Percentiles rank a stretch among this genome's conserved stretches.
Evolutionary conservation across 92 coral and sea anemone genomes (phyloP).

Genomic region (Parazoanthus darwini): DNA sequence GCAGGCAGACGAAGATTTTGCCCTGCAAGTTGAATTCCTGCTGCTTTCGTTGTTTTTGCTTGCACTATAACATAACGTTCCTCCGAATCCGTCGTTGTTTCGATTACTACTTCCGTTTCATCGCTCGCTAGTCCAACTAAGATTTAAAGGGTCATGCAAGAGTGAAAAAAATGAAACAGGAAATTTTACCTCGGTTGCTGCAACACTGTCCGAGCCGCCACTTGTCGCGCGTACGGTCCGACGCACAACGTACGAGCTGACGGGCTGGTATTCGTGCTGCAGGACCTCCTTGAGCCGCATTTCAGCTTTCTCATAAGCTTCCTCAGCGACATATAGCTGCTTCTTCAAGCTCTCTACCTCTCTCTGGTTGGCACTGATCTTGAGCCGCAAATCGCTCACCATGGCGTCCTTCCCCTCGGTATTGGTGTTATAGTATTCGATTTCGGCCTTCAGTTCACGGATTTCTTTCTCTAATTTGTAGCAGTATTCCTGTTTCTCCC

Average conservation of each 20-base stretch:
- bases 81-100: no score
- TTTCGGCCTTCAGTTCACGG: conserved; percentile 56
- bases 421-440: conserved; percentile 51
- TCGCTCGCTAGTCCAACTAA: no score
- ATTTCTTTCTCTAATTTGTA: conserved; percentile 63
- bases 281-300: conserved; percentile 55
- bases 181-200: background rate
- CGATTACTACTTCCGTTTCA: no score
- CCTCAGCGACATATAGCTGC: conserved; percentile 53
- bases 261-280: conserved; percentile 50
- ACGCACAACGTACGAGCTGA: conserved; percentile 46
- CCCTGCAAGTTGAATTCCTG: no score
- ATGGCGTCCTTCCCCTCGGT: conserved; percentile 49
- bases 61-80: no score
- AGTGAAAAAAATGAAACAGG: background rate
- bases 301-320: conserved; percentile 63
- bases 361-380: conserved; percentile 39
- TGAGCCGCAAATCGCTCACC: conserved; percentile 50
- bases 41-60: no score
- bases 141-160: background rate
- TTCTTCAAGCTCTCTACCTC: conserved; percentile 48
- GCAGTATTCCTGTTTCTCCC: conserved; percentile 59
- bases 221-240: conserved; percentile 25
- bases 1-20: no score
- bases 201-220: background rate